These are phyloP conservation scores for Amazona guildingii DNA, from an alignment of 2,113 vertebrate species.

Conservation along the genomic window DNA sequence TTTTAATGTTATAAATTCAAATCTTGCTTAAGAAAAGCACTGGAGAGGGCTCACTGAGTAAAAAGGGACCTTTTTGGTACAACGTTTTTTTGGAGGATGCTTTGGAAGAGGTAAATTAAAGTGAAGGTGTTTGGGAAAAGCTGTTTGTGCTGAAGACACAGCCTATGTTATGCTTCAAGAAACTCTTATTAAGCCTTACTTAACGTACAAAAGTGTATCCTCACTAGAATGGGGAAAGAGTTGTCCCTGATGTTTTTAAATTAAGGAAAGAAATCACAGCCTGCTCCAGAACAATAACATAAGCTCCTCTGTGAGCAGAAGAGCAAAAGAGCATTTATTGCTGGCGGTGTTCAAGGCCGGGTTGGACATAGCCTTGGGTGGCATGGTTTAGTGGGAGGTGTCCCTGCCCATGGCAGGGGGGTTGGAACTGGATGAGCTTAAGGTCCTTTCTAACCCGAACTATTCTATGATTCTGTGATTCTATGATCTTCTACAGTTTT, in stretches of 20 bases:
- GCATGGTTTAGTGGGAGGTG: too few species aligned
- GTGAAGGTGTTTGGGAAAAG: not conserved
- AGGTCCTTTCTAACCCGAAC: too few species aligned
- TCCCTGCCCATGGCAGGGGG: too few species aligned
- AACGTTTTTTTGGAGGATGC: not conserved
- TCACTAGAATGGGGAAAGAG: not conserved
- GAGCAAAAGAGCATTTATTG: not conserved
- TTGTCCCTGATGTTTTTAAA: not conserved
- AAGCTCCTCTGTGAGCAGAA: not conserved
- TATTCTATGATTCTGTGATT: too few species aligned
- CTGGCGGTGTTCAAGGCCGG: too few species aligned
- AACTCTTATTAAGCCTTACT: not conserved
- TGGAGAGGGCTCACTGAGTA: not conserved
- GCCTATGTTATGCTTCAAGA: not conserved
- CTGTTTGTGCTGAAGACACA: not conserved
- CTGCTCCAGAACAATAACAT: not conserved
- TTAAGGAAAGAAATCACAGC: not conserved
- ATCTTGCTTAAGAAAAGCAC: not conserved
- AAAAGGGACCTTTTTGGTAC: not conserved
- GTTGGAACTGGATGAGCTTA: too few species aligned
- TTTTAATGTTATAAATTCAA: not conserved
- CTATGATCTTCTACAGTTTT: not conserved
- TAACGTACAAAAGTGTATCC: not conserved
- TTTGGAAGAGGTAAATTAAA: not conserved
- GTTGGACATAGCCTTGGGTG: too few species aligned